Evolutionary conservation across 2,888 invertebrate species (phyloP).

Genomic region (Arctia plantaginis): DNA sequence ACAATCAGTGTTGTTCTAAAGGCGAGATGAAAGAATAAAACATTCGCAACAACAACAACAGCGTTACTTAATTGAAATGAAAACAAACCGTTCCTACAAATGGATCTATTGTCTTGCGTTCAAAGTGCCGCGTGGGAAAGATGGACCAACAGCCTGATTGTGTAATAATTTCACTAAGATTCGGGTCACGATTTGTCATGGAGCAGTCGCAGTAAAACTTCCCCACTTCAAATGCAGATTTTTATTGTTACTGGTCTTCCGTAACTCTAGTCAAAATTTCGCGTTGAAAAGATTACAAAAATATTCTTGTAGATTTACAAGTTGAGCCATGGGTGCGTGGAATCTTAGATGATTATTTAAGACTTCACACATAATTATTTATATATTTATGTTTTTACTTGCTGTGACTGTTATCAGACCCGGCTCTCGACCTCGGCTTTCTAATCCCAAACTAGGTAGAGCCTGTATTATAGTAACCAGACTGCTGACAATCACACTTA

Average conservation of each 20-base stretch:
- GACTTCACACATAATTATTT: too few relatives aligned
- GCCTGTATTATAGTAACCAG: too few relatives aligned
- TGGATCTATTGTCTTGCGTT: conserved; percentile 9
- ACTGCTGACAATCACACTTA: too few relatives aligned
- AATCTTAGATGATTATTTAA: too few relatives aligned
- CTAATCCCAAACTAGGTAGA: too few relatives aligned
- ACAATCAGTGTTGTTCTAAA: neutral
- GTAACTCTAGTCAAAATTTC: neutral
- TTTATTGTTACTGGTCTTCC: neutral
- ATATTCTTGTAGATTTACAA: too few relatives aligned
- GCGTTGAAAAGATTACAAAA: neutral
- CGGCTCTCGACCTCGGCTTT: too few relatives aligned
- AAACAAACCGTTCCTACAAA: conserved; percentile 14
- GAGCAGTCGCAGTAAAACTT: neutral
- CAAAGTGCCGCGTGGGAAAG: conserved; percentile 16
- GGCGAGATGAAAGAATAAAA: neutral
- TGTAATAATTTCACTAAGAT: neutral
- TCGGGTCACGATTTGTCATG: conserved; percentile 17
- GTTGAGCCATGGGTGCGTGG: too few relatives aligned
- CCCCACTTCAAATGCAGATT: neutral
- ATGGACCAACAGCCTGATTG: conserved; percentile 12
- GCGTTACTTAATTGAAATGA: conserved; percentile 3
- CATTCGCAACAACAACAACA: neutral
- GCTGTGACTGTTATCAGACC: too few relatives aligned
- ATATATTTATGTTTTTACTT: too few relatives aligned